These are phyloP conservation scores for Rhea pennata DNA, from an alignment of 2,113 vertebrate genomes.

Conservation along the genomic window DNA sequence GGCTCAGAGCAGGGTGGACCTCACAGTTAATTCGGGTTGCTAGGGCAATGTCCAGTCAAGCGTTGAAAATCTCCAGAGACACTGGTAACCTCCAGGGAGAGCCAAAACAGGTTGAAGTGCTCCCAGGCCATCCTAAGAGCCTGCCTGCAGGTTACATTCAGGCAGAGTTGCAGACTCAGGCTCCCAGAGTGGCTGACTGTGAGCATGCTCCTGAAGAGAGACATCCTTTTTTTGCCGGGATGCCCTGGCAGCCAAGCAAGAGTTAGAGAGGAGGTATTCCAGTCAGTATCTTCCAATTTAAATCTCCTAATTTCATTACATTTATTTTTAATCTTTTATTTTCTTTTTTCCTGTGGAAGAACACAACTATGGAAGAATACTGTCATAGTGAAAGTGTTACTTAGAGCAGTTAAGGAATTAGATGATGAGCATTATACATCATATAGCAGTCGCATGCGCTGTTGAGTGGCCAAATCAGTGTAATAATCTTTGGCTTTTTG, in stretches of 20 bases:
- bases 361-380: neutral
- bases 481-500: neutral
- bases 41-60: neutral
- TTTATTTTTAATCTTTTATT: neutral
- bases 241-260: neutral
- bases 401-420: neutral
- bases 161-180: neutral
- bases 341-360: neutral
- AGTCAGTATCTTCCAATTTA: neutral
- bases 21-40: neutral
- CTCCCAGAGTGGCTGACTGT: neutral
- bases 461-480: neutral
- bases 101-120: neutral
- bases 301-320: neutral
- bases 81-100: neutral
- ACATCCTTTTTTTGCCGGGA: neutral
- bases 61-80: neutral
- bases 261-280: neutral
- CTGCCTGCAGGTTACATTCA: neutral
- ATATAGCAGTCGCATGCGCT: neutral
- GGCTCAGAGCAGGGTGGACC: neutral
- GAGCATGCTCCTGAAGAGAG: neutral
- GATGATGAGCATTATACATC: neutral
- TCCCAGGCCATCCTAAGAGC: neutral
- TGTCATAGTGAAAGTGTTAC: neutral